Evolutionary conservation across 2,113 vertebrate species (phyloP).

Genomic region (Amblyornis subalaris): DNA sequence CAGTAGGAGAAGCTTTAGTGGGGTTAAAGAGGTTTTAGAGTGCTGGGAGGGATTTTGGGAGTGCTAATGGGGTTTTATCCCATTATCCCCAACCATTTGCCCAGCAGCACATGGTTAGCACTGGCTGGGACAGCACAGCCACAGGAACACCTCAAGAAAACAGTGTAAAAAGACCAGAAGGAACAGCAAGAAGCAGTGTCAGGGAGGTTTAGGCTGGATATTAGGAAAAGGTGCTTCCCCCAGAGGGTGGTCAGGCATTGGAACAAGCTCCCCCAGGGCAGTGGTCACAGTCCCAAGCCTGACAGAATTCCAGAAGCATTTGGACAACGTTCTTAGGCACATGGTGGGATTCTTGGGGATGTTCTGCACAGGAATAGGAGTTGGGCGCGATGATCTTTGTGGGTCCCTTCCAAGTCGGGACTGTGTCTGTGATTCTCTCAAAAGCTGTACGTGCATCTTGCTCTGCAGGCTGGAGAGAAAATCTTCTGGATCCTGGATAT

Average conservation of each 20-base stretch:
- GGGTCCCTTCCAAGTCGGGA: not conserved
- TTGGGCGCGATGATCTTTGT: accelerated
- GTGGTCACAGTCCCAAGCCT: not conserved
- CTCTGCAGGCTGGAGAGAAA: not conserved
- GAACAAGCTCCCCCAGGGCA: not conserved
- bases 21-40: not conserved
- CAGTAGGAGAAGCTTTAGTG: not conserved
- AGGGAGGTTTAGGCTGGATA: not conserved
- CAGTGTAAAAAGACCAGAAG: not conserved
- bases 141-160: not conserved
- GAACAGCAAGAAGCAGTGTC: not conserved
- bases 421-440: not conserved
- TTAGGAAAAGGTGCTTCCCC: not conserved
- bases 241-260: not conserved
- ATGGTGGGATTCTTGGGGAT: not conserved
- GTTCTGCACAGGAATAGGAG: not conserved
- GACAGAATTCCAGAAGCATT: not conserved
- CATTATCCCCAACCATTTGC: not conserved
- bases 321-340: not conserved
- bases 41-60: not conserved
- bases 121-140: not conserved
- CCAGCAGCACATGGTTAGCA: accelerated
- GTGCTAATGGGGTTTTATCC: not conserved
- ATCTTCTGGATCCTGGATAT: not conserved
- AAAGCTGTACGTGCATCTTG: not conserved